phyloP scores from a whole-genome alignment of 2,113 vertebrate species.

The Notechis scutatus region DNA sequence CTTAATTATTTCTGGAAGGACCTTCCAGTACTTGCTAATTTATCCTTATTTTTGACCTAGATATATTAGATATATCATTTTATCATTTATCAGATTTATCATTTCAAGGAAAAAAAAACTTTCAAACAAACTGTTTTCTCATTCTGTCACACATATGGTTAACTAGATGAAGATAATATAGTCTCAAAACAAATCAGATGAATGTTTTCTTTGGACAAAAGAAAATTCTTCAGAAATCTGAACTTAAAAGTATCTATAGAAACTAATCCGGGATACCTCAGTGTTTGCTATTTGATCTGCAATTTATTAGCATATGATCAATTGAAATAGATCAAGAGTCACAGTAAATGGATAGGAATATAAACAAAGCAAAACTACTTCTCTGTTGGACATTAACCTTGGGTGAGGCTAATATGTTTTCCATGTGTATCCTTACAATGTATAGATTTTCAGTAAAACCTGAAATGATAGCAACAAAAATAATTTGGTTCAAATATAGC shows the following conservation, averaged over 20 bases:
- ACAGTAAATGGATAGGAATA: background rate
- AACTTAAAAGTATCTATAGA: constrained; percentile 51
- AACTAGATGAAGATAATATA: constrained; percentile 19
- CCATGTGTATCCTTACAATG: background rate
- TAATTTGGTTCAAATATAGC: background rate
- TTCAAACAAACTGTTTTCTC: background rate
- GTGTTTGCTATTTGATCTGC: constrained; percentile 22
- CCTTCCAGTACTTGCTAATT: background rate
- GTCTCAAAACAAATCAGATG: constrained; percentile 40
- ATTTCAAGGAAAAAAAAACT: background rate
- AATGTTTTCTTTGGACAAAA: constrained; percentile 39
- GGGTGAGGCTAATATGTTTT: background rate
- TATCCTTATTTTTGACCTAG: background rate
- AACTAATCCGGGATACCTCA: constrained; percentile 43
- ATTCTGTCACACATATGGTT: constrained; percentile 20
- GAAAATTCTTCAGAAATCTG: constrained; percentile 39
- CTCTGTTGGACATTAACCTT: background rate
- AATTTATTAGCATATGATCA: background rate
- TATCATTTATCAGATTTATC: background rate
- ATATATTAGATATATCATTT: background rate
- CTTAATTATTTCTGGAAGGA: constrained; percentile 16
- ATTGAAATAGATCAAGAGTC: constrained; percentile 2
- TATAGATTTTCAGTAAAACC: background rate
- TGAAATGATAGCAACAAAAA: background rate
- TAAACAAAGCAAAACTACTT: background rate